Evolutionary conservation across 1,140 invertebrate species (phyloP), one percentile per base, ranked within the genome.

Genomic region (Drosophila mojavensis): DNA sequence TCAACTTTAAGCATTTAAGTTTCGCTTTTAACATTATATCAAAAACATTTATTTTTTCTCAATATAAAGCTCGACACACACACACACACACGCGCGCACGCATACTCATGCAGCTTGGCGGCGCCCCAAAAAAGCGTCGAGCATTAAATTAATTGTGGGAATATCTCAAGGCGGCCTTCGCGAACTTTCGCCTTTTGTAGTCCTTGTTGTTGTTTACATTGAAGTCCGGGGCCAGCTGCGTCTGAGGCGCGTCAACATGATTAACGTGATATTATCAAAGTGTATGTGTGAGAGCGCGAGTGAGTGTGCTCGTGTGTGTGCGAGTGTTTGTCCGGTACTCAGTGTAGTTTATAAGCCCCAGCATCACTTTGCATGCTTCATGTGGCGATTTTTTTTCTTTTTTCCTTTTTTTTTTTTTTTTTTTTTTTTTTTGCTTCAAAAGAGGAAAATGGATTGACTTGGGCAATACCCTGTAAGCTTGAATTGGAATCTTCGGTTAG

Each of bases 221-320:
- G 53, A 69, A 75, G 60, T 47, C 20, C 50, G 59, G 59, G 72
- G 56, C 65, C 75, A 68, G 51, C 72, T 75, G 72, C 55, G 65
- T 55, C 63, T 64, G 60, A 55, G 69, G 58, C 60, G 65, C 80
- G 66, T 83, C 80, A 83, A 83, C 80, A 83, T 83, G 80, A 83
- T 83, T 83, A 83, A 83, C 80, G 80, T 77, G 65, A 74, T 82
- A 75, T 82, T 78, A 74, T 81, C 50, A 78, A 64, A 61, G 50
- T 71, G 20, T 63, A n/a, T 56, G 15, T 30, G 50, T 20, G 24
- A 7, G 10, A 7, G 51, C 48, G 41, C 50, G 26, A n/a, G 47
- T 45, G 17, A 10, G 36, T 51, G 47, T 41, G 77, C 62, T 51
- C 55, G 36, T 33, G 48, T 47, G 43, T 33, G 17, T 28, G 54